Evolutionary conservation across 2,888 invertebrate genomes (phyloP), one percentile per base, ranked within the genome.

Genomic region (Drosophila anceps): DNA sequence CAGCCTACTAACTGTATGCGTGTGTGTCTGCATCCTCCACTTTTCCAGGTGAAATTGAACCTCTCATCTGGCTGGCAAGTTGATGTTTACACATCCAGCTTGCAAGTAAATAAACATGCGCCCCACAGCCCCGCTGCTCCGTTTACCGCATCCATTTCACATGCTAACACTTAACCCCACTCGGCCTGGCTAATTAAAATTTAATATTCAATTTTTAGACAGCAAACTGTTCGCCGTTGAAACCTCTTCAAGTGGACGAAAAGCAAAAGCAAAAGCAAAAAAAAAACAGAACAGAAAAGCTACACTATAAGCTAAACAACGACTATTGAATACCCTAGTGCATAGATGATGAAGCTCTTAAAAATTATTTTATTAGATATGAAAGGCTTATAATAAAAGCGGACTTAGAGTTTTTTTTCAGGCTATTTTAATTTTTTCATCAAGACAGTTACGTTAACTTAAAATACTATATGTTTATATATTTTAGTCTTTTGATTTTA

Each of bases 171-270:
- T 66, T 79, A 77, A 71, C 70, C 75, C 75, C 50, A 59, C 79
- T 74, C 69, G 60, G 70, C 44, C 39, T 8, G 46, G 70, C 81
- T 88, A 83, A 88, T 88, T 84, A 86, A 84, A 86, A 88, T 88
- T 88, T 86, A 86, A 84, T 83, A 83, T 84, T 78, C 81, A 69
- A 83, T 86, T 77, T 84, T 88, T 79, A 69, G 76, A 73, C 81
- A 54, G 71, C 65, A 48, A 61, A 81, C 67, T 72, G 79, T 59
- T 73, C 20, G 58, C 31, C 24, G 66, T 29, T 58, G 15, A 82
- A 73, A 37, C 65, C 70, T 73, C 68, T 80, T 74, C 48, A 76
- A 72, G 41, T 62, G 66, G 43, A 58, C 55, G 55, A 64, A 41
- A 51, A 59, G 29, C 48, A 39, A 70, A 51, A 59, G 29, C 48